Base-by-base conservation (phyloP, 2,113 vertebrate species). In the Aix galericulata region DNA sequence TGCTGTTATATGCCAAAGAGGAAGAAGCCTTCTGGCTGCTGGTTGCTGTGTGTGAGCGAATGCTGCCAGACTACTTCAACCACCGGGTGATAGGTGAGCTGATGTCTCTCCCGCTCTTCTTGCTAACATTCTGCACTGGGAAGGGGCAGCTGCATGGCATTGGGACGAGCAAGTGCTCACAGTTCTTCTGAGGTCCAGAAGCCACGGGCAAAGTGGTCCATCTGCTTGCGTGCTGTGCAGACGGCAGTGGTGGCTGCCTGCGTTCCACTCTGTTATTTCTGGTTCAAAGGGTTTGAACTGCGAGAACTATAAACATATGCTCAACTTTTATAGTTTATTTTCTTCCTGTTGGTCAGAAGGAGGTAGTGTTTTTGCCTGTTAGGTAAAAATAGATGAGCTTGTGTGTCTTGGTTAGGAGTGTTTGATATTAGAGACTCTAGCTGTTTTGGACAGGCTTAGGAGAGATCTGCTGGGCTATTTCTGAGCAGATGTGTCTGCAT, bases 1-100 rank as follows among this genome's bases (percentile, higher is more conserved):
- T 99, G 97, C 97, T 99, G 93, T 97, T 99, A 5, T 99, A 99
- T 13, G 98, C 99, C 82, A 98, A 98, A 97, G 99, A 99, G 88
- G 99, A 99, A 93, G 99, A 99, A 76, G 99, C 99, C 13, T 99
- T 99, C 96, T 99, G 99, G 99, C 95, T 99, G 94, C 98, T 99
- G 95, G 99, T 99, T 53, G 98, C 99, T 1, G 98, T 99, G 69
- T 99, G 99, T 85, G 99, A 99, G 97, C 97, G 98, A 95, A 99
- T 99, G 99, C 98, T 99, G 87, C 99, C 99, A 0, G 99, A 99
- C 96, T 99, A 99, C 95, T 99, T 99, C 97, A 99, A 99, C 97
- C 98, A 98, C 95, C 97, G 99, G 38, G 99, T 99, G 79, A 99
- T 99, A 58, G 99, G 99, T 99, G 93, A 98, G 89, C 94, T 36